Evolutionary conservation across 2,113 vertebrate genomes (phyloP).

Genomic region (Typhlomys cinereus): DNA sequence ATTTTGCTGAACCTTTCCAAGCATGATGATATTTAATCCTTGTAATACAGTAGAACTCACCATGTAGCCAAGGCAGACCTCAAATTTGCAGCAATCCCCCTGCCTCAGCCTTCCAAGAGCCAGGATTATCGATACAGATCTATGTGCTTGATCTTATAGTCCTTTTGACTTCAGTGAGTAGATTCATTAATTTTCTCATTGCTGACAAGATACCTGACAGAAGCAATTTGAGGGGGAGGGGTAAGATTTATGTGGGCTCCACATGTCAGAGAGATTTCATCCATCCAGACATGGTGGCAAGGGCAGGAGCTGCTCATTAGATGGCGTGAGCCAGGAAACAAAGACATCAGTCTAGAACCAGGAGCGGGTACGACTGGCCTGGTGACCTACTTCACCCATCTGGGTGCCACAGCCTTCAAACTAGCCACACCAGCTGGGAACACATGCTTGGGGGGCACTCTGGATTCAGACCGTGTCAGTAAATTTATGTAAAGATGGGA

Average conservation of each 20-base stretch:
- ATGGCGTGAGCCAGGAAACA: neutral
- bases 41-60: neutral
- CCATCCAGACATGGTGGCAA: neutral
- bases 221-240: too few relatives aligned
- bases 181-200: too few relatives aligned
- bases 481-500: neutral
- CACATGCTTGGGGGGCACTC: neutral
- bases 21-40: neutral
- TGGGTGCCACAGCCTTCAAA: neutral
- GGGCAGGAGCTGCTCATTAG: too few relatives aligned
- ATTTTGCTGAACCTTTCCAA: neutral
- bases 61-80: neutral
- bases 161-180: neutral
- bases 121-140: neutral
- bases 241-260: neutral
- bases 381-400: neutral
- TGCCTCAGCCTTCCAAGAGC: neutral
- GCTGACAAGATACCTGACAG: too few relatives aligned
- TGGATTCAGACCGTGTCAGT: too few relatives aligned
- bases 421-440: neutral
- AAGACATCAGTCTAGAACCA: neutral
- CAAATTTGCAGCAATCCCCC: neutral
- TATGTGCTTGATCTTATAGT: neutral
- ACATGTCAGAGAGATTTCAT: neutral
- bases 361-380: too few relatives aligned